These are phyloP conservation scores for Stigmatopora nigra DNA, from an alignment of 2,113 vertebrate genomes.

Conservation along the genomic window DNA sequence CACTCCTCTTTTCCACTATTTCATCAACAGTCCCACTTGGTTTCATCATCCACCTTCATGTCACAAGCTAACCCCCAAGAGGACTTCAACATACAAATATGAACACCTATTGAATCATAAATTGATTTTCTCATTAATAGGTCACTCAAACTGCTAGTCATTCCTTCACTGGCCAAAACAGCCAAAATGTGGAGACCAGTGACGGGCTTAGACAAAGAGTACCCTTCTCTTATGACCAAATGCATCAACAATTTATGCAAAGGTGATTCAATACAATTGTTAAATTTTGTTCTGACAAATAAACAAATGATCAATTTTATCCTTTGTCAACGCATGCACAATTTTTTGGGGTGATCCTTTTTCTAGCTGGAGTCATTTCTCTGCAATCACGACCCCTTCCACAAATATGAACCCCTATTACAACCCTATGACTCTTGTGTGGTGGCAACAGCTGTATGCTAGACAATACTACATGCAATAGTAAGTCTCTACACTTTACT, in stretches of 20 bases:
- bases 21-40: constrained; percentile 37
- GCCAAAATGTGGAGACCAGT: constrained; percentile 32
- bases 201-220: constrained; percentile 48
- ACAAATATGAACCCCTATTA: constrained; percentile 72
- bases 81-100: neutral
- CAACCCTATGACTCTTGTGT: constrained; percentile 81
- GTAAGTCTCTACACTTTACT: constrained; percentile 68
- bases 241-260: constrained; percentile 51
- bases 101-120: neutral
- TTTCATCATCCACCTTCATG: constrained; percentile 45
- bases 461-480: constrained; percentile 91
- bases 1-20: constrained; percentile 42
- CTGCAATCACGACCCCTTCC: constrained; percentile 58
- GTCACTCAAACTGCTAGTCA: constrained; percentile 23
- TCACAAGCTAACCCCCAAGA: constrained; percentile 10
- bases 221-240: constrained; percentile 38
- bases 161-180: constrained; percentile 19
- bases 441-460: constrained; percentile 93
- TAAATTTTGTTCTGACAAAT: neutral
- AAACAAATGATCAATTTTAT: neutral
- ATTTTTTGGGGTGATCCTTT: neutral
- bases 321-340: too few species aligned
- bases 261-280: constrained; percentile 11
- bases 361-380: constrained; percentile 66
- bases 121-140: constrained; percentile 23